Percentiles rank a stretch among this genome's conserved stretches.
phyloP scores from a whole-genome alignment of 2,113 vertebrate genomes.

The Synodontis membranacea region DNA sequence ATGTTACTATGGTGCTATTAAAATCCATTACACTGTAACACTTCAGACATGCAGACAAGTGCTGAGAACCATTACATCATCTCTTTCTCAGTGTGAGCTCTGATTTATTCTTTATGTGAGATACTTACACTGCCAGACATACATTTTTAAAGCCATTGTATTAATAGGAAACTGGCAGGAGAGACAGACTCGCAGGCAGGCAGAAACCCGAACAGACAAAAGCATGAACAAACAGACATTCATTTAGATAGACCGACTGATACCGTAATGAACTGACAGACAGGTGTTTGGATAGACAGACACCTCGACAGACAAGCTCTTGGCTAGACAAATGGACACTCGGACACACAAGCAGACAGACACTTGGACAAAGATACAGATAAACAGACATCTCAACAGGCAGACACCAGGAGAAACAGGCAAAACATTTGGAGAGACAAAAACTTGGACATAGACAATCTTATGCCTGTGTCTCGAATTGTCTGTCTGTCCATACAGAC shows the following conservation, averaged over 20 bases:
- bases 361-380: neutral
- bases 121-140: neutral
- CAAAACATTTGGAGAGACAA: no score
- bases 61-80: constrained; percentile 5
- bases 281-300: no score
- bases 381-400: neutral
- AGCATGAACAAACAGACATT: no score
- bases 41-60: neutral
- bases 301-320: no score
- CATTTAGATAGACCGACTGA: neutral
- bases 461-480: no score
- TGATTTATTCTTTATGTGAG: neutral
- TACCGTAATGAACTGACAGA: neutral
- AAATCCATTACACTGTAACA: neutral
- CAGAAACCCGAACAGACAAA: neutral
- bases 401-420: neutral
- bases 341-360: neutral
- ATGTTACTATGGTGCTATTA: constrained; percentile 6
- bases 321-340: neutral
- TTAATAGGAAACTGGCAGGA: neutral
- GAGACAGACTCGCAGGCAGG: neutral
- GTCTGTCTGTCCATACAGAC: no score
- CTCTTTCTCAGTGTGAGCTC: neutral
- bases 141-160: neutral
- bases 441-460: neutral